These are phyloP conservation scores for Brachyopa scutellaris DNA, from an alignment of 2,888 invertebrate genomes.

Conservation along the genomic window DNA sequence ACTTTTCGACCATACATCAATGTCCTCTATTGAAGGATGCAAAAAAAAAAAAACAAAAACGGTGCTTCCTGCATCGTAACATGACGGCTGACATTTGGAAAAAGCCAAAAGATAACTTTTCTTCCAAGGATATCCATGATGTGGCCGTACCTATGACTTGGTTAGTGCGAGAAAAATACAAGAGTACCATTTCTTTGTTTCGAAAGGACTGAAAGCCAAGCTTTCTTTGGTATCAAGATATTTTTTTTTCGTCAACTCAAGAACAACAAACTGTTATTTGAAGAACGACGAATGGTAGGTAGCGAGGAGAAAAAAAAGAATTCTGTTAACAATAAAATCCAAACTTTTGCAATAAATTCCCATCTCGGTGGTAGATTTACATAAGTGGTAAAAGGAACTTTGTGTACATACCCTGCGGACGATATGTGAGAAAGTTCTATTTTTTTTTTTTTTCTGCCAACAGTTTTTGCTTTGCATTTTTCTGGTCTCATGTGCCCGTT, in stretches of 20 bases:
- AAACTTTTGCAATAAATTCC: conserved; percentile 71
- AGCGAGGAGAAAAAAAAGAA: conserved; percentile 2
- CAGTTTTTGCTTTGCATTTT: conserved; percentile 34
- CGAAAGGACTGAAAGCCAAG: conserved; percentile 12
- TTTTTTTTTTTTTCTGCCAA: conserved; percentile 13
- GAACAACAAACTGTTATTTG: conserved; percentile 43
- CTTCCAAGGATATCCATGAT: conserved; percentile 21
- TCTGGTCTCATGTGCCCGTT: conserved; percentile 54
- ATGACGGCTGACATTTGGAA: conserved; percentile 48
- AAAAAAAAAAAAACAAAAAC: too few species aligned
- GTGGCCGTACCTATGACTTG: neutral
- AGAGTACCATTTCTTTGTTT: conserved; percentile 16
- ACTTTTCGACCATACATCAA: conserved; percentile 64
- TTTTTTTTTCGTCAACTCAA: conserved; percentile 55
- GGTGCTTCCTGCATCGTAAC: conserved; percentile 51
- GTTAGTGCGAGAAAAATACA: conserved; percentile 18
- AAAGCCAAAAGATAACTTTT: conserved; percentile 34
- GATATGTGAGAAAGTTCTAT: conserved; percentile 59
- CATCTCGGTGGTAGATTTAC: conserved; percentile 68
- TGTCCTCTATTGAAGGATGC: conserved; percentile 41
- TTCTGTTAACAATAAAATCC: conserved; percentile 70
- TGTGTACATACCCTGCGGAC: conserved; percentile 60
- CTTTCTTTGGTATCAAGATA: conserved; percentile 31
- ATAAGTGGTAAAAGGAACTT: conserved; percentile 67
- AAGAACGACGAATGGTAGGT: conserved; percentile 21